Conservation (phyloP, 2,888 invertebrate species). For the Heteromyza rotundicornis region DNA sequence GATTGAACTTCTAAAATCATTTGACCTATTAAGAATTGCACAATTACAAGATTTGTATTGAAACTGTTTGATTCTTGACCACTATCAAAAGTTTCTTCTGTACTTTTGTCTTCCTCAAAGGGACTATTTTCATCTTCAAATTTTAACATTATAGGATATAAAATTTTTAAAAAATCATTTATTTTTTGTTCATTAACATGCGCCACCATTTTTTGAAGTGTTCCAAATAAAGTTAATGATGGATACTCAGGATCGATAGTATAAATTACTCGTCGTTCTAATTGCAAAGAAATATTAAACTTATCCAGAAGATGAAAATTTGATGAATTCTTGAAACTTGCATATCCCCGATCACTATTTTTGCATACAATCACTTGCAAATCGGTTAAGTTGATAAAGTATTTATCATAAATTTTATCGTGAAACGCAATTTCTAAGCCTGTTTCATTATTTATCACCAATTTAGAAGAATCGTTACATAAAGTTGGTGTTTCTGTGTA, state of each 20-base stretch:
- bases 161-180: constrained; percentile 68
- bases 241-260: constrained; percentile 89
- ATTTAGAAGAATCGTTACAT: constrained; percentile 61
- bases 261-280: constrained; percentile 80
- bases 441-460: constrained; percentile 67
- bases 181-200: constrained; percentile 94
- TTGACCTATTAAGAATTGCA: constrained; percentile 87
- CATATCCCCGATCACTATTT: constrained; percentile 87
- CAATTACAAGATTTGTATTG: constrained; percentile 71
- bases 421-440: constrained; percentile 71
- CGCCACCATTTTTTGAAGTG: constrained; percentile 83
- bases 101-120: constrained; percentile 23
- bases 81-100: constrained; percentile 20
- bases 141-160: constrained; percentile 42
- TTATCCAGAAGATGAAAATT: constrained; percentile 84
- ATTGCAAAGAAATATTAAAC: constrained; percentile 74
- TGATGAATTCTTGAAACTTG: constrained; percentile 83
- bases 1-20: constrained; percentile 88
- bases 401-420: constrained; percentile 78
- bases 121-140: constrained; percentile 22
- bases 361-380: constrained; percentile 87
- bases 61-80: constrained; percentile 24
- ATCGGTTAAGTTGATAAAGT: constrained; percentile 80
- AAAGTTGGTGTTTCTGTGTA: constrained; percentile 63
- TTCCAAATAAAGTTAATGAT: constrained; percentile 80